Conservation (phyloP, 2,113 vertebrate species). For the Sardina pilchardus region DNA sequence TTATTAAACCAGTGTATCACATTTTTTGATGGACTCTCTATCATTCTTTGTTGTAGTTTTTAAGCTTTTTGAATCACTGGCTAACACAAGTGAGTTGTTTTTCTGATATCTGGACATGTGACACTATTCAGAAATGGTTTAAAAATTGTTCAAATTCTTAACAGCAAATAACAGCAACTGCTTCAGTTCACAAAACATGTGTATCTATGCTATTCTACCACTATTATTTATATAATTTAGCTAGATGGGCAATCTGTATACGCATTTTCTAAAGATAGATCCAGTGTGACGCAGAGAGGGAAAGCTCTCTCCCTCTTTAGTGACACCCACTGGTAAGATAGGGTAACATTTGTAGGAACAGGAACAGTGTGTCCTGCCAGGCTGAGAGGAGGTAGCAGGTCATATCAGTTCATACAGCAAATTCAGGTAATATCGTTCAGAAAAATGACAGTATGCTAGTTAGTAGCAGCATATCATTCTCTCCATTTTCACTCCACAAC, state of each 20-base stretch:
- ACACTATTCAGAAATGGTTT: no score
- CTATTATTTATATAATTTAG: neutral
- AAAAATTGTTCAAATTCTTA: no score
- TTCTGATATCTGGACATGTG: no score
- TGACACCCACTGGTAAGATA: neutral
- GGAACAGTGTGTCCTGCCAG: conserved; percentile 8
- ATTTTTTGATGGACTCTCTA: neutral
- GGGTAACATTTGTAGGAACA: neutral
- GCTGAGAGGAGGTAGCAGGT: neutral
- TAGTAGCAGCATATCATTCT: neutral
- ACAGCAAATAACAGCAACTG: no score
- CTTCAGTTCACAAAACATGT: no score
- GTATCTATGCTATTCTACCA: no score
- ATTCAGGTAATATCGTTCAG: neutral
- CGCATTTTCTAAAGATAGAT: neutral
- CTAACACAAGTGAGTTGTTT: neutral
- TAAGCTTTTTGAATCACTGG: neutral
- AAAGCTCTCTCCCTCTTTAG: neutral
- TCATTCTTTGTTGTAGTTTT: neutral
- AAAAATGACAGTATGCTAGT: neutral
- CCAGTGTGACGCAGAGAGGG: neutral
- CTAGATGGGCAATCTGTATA: neutral
- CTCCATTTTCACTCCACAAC: neutral
- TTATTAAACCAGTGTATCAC: neutral
- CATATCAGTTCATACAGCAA: neutral